phyloP scores from a whole-genome alignment of 1,140 invertebrate species.

The Diachasma alloeum region DNA sequence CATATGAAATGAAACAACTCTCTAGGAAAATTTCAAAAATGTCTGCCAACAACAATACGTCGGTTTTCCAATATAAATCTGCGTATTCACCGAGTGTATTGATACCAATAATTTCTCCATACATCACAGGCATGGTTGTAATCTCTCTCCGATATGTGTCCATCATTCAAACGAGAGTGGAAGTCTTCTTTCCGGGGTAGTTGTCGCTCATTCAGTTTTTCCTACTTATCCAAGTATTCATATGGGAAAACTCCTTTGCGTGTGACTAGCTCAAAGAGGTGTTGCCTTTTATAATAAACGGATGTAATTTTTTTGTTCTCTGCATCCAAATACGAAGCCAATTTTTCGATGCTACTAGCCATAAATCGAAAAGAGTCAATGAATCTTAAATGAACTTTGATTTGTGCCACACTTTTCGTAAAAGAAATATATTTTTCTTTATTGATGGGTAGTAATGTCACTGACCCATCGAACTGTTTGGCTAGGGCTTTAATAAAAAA shows the following conservation, averaged over 20 bases:
- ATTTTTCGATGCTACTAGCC: not conserved
- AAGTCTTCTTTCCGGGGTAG: no score
- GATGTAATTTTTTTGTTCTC: constrained; percentile 10
- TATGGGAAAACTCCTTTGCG: no score
- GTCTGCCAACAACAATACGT: no score
- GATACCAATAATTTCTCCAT: constrained; percentile 53
- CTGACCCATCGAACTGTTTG: constrained; percentile 11
- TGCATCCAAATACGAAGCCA: not conserved
- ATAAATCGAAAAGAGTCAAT: not conserved
- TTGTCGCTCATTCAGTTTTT: no score
- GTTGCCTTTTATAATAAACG: constrained; percentile 14
- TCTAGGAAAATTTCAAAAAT: constrained; percentile 5
- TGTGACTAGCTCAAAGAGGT: no score
- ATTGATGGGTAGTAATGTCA: constrained; percentile 28
- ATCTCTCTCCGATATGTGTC: constrained; percentile 40
- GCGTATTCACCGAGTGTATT: no score
- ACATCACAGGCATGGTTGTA: constrained; percentile 52
- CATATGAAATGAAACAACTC: not conserved
- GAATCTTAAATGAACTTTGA: no score
- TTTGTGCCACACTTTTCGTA: no score
- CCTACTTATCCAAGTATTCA: no score
- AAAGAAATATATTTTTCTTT: no score
- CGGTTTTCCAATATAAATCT: no score
- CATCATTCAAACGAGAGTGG: constrained; percentile 41
- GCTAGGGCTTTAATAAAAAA: constrained; percentile 38